Evolutionary conservation across 37 sponge, comb jelly and placozoan genomes (phyloP), one percentile per base, ranked within the genome.

Genomic region (Tethya wilhelma): DNA sequence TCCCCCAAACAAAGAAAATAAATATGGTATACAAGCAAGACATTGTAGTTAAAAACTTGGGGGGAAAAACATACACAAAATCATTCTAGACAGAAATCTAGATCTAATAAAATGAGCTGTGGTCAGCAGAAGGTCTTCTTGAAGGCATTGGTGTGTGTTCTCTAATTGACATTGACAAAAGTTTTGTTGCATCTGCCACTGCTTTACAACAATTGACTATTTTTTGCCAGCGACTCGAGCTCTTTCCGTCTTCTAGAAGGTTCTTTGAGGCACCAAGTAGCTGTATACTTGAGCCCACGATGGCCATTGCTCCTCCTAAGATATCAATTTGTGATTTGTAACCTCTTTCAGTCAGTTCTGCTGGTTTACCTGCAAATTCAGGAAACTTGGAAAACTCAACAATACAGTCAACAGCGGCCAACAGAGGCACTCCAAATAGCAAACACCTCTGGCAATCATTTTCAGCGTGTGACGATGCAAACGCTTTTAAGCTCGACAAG

Each of bases 241-340:
- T 62, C 29, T 29, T 39, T 82, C 38, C 77, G 25, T 83, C 34
- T 12, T 79, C 82, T 12, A 83, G 19, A 7, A 94, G 60, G 6
- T 6, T 41, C 45, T 40, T 39, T 0, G 76, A 68, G 3, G 85
- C 40, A 2, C 69, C 55, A 0, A 94, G 60, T 9, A 90, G 73
- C 70, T 84, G 91, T 17, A 90, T 59, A 26, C 73, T 77, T 4
- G 92, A 64, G n/a, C 90, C 69, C 2, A 94, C 91, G 0, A 90
- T 59, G 0, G 92, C 89, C 95, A 94, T 94, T 8, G 92, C 88
- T 38, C 89, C 76, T 3, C 85, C 95, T 38, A 94, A 65, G 23
- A 94, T 65, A 0, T 80, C 89, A 1, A 80, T 88, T 84, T 90
- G 91, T 36, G 75, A 55, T 33, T 84, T 77, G 9, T 67, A 38